Percentiles rank a stretch among this genome's conserved stretches.
These are phyloP conservation scores for Lagenorhynchus albirostris DNA, from an alignment of 2,113 vertebrate species.

Conservation along the genomic window DNA sequence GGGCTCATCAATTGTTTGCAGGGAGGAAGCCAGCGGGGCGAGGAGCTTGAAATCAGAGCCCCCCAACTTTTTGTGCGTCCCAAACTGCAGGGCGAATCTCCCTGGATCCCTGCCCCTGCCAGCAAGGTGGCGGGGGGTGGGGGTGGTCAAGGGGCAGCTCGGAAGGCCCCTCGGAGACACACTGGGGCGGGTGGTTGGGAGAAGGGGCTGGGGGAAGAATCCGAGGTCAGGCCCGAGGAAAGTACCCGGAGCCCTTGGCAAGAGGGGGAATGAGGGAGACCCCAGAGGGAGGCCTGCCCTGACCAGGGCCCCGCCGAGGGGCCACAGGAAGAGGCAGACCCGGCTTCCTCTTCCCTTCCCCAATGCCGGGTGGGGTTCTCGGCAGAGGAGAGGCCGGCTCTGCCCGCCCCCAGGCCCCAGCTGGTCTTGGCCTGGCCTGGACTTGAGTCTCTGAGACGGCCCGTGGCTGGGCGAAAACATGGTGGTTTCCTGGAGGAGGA, in stretches of 20 bases:
- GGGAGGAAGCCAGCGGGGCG: neutral
- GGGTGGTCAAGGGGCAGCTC: neutral
- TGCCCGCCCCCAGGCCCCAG: neutral
- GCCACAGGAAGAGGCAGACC: neutral
- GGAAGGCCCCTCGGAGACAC: neutral
- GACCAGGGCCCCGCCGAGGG: neutral
- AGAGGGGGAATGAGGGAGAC: neutral
- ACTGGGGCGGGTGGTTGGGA: neutral
- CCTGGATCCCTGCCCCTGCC: neutral
- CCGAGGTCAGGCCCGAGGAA: neutral
- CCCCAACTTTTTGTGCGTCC: neutral
- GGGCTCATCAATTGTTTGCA: fast-evolving
- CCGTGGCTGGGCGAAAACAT: neutral
- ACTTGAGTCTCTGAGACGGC: neutral
- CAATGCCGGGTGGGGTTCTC: neutral
- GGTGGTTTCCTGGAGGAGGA: neutral
- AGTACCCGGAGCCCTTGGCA: neutral
- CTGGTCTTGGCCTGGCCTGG: neutral
- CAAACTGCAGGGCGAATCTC: neutral
- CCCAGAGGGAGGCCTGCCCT: neutral
- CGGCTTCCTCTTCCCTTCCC: neutral
- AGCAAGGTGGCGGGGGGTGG: neutral
- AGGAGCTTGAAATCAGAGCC: neutral
- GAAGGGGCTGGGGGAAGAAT: too few species aligned
- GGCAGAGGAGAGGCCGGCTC: neutral